phyloP scores from a whole-genome alignment of 2,113 vertebrate genomes.

The Caretta caretta region DNA sequence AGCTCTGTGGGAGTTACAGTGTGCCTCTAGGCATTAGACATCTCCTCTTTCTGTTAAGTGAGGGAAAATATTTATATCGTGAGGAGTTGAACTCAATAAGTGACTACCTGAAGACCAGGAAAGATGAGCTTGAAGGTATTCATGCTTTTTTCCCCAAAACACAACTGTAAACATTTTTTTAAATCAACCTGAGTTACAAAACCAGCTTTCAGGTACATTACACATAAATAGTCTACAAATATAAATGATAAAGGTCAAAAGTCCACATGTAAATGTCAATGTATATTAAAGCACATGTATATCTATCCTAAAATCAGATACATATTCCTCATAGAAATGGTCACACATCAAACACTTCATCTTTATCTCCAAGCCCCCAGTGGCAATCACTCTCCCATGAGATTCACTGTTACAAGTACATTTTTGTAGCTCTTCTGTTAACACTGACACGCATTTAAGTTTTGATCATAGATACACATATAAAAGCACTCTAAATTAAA shows the following conservation, averaged over 20 bases:
- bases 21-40: constrained; percentile 74
- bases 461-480: not conserved
- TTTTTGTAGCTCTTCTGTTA: not conserved
- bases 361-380: not conserved
- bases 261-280: not conserved
- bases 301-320: not conserved
- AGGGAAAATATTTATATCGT: constrained; percentile 77
- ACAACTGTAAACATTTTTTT: not conserved
- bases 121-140: constrained; percentile 78
- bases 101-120: constrained; percentile 74
- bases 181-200: not conserved
- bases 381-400: not conserved
- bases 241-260: not conserved
- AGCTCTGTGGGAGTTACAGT: constrained; percentile 69
- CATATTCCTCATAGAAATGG: not conserved
- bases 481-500: not conserved
- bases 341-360: not conserved
- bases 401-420: not conserved
- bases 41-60: constrained; percentile 79
- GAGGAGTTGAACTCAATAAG: constrained; percentile 78
- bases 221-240: not conserved
- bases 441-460: not conserved
- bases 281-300: not conserved
- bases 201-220: not conserved
- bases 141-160: not conserved